Evolutionary conservation across 2,888 invertebrate genomes (phyloP).

Genomic region (Iphiclides podalirius): DNA sequence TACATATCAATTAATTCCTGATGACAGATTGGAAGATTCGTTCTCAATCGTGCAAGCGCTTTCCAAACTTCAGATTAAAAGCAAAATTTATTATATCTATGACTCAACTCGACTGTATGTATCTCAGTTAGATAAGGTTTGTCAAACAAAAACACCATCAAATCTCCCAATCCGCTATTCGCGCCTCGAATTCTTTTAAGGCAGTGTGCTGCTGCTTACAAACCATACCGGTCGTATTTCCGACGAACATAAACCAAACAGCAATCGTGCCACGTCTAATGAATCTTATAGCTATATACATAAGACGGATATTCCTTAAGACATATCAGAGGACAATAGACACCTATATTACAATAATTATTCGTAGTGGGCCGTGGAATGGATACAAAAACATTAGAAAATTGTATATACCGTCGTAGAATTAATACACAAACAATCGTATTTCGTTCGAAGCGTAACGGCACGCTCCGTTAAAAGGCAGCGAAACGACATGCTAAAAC

Average conservation of each 20-base stretch:
- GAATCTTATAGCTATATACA: slow-evolving; percentile 61
- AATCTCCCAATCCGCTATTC: not conserved
- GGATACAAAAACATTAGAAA: slow-evolving; percentile 76
- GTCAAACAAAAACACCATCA: too few species aligned
- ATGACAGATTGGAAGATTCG: not conserved
- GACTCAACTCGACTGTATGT: too few species aligned
- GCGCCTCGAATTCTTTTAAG: slow-evolving; percentile 2
- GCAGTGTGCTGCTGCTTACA: slow-evolving; percentile 18
- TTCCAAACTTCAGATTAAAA: too few species aligned
- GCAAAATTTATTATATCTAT: too few species aligned
- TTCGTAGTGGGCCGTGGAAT: slow-evolving; percentile 64
- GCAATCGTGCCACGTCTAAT: slow-evolving; percentile 31
- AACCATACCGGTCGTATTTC: slow-evolving; percentile 14
- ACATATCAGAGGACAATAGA: slow-evolving; percentile 67
- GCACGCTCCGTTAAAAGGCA: too few species aligned
- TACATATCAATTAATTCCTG: not conserved
- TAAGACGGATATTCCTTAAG: slow-evolving; percentile 73
- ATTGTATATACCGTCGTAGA: slow-evolving; percentile 43
- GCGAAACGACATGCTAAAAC: slow-evolving; percentile 23
- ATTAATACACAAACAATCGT: slow-evolving; percentile 36
- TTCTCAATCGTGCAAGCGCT: too few species aligned
- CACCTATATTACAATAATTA: slow-evolving; percentile 70
- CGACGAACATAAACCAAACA: slow-evolving; percentile 30
- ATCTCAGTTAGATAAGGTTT: too few species aligned
- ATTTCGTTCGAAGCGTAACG: slow-evolving; percentile 20